These are phyloP conservation scores for Serripes groenlandicus DNA, from an alignment of 2,888 invertebrate species.

Conservation along the genomic window DNA sequence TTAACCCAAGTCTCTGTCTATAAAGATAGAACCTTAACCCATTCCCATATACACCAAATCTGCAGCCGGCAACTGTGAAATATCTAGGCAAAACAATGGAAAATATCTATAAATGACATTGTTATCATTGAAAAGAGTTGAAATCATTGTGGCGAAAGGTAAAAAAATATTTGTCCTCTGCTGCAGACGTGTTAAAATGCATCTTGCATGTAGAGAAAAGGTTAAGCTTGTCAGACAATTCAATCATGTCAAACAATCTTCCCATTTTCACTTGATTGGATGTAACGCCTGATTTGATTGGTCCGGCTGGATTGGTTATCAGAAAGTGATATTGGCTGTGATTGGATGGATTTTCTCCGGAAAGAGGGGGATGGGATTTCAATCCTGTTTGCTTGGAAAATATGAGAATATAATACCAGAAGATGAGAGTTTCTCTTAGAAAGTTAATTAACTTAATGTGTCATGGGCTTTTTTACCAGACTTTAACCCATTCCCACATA, in stretches of 20 bases:
- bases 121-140: too few relatives aligned
- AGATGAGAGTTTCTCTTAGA: constrained; percentile 21
- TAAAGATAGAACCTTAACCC: too few relatives aligned
- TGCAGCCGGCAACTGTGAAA: too few relatives aligned
- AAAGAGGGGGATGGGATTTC: constrained; percentile 14
- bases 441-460: constrained; percentile 22
- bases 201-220: too few relatives aligned
- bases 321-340: constrained; percentile 1
- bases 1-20: too few relatives aligned
- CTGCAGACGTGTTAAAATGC: too few relatives aligned
- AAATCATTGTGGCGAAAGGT: too few relatives aligned
- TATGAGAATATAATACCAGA: constrained; percentile 13
- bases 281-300: constrained; percentile 22
- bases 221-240: background rate
- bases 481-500: too few relatives aligned
- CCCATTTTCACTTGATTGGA: constrained; percentile 13
- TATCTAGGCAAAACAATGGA: too few relatives aligned
- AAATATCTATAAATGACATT: too few relatives aligned
- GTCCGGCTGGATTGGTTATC: constrained; percentile 17
- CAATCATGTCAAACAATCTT: constrained; percentile 7
- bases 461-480: constrained; percentile 23
- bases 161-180: too few relatives aligned
- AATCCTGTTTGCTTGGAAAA: constrained; percentile 15
- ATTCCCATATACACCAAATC: too few relatives aligned
- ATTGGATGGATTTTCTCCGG: constrained; percentile 14